Conservation (phyloP, 2,797 vertebrate genomes). For the Heterohyrax brucei region DNA sequence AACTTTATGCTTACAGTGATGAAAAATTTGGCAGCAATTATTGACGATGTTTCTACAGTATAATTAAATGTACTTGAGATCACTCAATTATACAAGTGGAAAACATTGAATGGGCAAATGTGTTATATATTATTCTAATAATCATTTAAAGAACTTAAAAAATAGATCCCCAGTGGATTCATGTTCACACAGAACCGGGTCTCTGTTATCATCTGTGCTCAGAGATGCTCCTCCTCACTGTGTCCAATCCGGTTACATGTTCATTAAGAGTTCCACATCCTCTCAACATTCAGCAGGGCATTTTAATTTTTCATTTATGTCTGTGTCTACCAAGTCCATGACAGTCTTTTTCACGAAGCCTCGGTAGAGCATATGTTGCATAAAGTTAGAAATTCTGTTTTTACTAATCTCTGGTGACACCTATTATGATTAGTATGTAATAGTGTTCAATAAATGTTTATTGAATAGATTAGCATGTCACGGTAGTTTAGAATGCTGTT, state of each 20-base stretch:
- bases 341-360: background rate
- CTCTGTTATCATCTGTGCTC: background rate
- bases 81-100: background rate
- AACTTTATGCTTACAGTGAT: no score
- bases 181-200: background rate
- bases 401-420: background rate
- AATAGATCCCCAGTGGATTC: background rate
- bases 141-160: background rate
- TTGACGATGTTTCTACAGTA: no score
- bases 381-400: background rate
- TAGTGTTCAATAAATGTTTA: background rate
- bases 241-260: background rate
- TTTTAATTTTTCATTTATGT: constrained; percentile 37
- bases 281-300: background rate
- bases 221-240: background rate
- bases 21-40: no score
- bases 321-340: background rate
- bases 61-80: no score
- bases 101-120: background rate
- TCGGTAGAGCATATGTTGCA: background rate
- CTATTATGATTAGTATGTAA: background rate
- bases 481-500: background rate
- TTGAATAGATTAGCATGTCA: background rate
- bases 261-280: background rate
- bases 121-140: background rate